Percentiles rank a stretch among this genome's conserved stretches.
Conservation (phyloP, 2,888 invertebrate genomes). For the Azorinus chamasolen region DNA sequence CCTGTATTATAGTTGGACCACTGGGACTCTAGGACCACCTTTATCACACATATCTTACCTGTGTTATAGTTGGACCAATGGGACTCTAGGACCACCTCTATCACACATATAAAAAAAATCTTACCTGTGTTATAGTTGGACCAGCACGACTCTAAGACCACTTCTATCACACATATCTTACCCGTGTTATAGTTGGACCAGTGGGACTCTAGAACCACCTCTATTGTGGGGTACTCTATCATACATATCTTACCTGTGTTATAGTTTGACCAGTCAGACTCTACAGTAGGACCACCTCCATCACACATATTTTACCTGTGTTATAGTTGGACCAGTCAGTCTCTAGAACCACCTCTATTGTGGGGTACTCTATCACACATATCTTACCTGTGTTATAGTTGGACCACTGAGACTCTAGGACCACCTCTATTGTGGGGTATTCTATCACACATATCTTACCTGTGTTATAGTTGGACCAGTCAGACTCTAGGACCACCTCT, state of each 20-base stretch:
- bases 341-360: slow-evolving; percentile 62
- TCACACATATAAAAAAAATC: too few relatives aligned
- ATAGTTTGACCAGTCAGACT: slow-evolving; percentile 40
- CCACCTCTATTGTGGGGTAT: slow-evolving; percentile 68
- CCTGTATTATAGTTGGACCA: slow-evolving; percentile 43
- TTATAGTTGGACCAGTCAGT: slow-evolving; percentile 40
- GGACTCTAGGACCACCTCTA: slow-evolving; percentile 60
- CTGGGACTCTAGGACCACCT: slow-evolving; percentile 57
- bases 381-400: slow-evolving; percentile 39
- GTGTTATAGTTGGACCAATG: slow-evolving; percentile 40
- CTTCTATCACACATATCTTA: slow-evolving; percentile 57
- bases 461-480: slow-evolving; percentile 40
- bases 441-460: slow-evolving; percentile 65
- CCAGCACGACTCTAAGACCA: slow-evolving; percentile 56
- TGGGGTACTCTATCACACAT: slow-evolving; percentile 69
- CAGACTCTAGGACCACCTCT: slow-evolving; percentile 55
- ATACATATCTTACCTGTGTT: slow-evolving; percentile 43
- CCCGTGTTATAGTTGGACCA: slow-evolving; percentile 43
- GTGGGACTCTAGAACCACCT: slow-evolving; percentile 56
- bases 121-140: slow-evolving; percentile 38
- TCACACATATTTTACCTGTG: slow-evolving; percentile 41
- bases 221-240: slow-evolving; percentile 70
- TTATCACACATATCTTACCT: slow-evolving; percentile 53
- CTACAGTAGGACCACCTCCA: slow-evolving; percentile 66
- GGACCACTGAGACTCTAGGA: slow-evolving; percentile 40